Conservation (phyloP, 1,140 invertebrate genomes). For the Stegodyphus mimosarum region DNA sequence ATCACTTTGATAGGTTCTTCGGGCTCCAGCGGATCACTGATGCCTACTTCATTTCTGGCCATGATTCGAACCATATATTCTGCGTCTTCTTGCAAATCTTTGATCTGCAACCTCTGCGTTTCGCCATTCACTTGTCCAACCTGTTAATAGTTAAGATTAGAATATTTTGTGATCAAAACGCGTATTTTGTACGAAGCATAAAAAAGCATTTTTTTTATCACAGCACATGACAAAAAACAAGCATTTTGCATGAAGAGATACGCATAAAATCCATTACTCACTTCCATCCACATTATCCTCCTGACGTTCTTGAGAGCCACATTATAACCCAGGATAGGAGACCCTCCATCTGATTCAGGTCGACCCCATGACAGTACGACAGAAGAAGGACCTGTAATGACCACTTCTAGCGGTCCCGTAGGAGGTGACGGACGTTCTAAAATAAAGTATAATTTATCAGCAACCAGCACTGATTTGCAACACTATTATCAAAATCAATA, state of each 20-base stretch:
- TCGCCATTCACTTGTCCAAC: constrained; percentile 86
- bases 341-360: constrained; percentile 92
- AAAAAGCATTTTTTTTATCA: not conserved
- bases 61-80: constrained; percentile 91
- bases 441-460: constrained; percentile 42
- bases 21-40: constrained; percentile 92
- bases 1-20: constrained; percentile 90
- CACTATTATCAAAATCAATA: too few species aligned
- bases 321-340: constrained; percentile 89
- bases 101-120: constrained; percentile 82
- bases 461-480: too few species aligned
- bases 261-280: not conserved
- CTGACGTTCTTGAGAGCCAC: constrained; percentile 90
- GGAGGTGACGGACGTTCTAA: constrained; percentile 88
- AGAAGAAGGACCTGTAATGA: constrained; percentile 83
- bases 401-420: constrained; percentile 87
- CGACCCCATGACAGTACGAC: constrained; percentile 92
- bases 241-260: too few species aligned
- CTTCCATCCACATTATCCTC: constrained; percentile 96
- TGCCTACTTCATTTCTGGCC: constrained; percentile 93
- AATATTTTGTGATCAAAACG: not conserved
- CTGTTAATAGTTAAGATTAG: not conserved
- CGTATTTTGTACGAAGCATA: not conserved
- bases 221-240: too few species aligned
- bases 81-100: constrained; percentile 85